These are phyloP conservation scores for Papilio machaon DNA, from an alignment of 1,140 invertebrate genomes.

Conservation along the genomic window DNA sequence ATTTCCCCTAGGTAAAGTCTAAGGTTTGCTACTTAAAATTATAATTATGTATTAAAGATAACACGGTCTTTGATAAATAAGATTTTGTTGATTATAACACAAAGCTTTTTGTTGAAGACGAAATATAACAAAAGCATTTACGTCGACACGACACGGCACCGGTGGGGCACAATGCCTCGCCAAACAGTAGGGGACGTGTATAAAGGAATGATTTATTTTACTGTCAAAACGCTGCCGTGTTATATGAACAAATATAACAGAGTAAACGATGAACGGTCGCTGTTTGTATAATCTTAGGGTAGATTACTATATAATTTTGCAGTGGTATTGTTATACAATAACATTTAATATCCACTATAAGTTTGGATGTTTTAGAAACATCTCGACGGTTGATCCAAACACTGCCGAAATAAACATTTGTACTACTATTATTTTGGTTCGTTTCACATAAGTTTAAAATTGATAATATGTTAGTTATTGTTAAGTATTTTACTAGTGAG, in stretches of 20 bases:
- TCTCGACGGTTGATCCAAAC: background rate
- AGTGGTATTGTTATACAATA: background rate
- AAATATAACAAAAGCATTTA: constrained; percentile 49
- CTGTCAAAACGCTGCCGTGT: constrained; percentile 52
- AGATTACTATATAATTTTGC: constrained; percentile 9
- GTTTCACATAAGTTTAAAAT: background rate
- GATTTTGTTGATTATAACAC: constrained; percentile 3
- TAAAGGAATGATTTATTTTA: constrained; percentile 63
- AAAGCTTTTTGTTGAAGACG: constrained; percentile 36
- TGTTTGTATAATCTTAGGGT: constrained; percentile 26
- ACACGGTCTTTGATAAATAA: constrained; percentile 5
- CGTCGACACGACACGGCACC: constrained; percentile 48
- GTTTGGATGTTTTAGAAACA: background rate
- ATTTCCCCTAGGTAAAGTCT: background rate
- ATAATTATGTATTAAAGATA: background rate
- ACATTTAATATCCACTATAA: background rate
- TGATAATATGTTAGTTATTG: background rate
- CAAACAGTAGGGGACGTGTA: constrained; percentile 53
- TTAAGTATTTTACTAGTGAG: background rate
- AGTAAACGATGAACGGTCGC: background rate
- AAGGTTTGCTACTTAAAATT: background rate
- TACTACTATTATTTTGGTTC: background rate
- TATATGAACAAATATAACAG: constrained; percentile 33
- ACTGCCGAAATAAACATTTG: background rate
- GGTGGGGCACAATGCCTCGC: constrained; percentile 48